Evolutionary conservation across 2,113 vertebrate genomes (phyloP).

Genomic region (Castor canadensis): DNA sequence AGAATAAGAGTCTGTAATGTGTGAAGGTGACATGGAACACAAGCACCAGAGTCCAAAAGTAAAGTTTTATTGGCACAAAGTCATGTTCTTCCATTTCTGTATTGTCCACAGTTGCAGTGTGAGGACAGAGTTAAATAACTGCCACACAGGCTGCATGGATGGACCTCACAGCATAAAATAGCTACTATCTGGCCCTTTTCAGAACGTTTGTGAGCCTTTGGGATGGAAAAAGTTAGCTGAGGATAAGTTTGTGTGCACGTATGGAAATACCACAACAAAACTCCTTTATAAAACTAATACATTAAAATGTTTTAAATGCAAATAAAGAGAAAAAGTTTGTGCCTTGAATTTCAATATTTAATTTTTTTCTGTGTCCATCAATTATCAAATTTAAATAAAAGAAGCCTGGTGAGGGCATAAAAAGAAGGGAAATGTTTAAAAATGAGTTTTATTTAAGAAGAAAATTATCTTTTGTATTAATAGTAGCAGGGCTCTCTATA

Average conservation of each 20-base stretch:
- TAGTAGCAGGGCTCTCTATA: background rate
- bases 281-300: too few species aligned
- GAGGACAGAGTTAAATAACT: background rate
- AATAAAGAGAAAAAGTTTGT: background rate
- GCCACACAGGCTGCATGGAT: rapidly evolving
- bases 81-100: background rate
- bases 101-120: rapidly evolving
- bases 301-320: too few species aligned
- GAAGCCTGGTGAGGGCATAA: background rate
- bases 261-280: too few species aligned
- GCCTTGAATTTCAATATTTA: background rate
- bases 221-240: background rate
- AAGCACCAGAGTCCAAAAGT: background rate
- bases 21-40: background rate
- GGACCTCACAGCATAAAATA: background rate
- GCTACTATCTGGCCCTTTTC: background rate
- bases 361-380: background rate
- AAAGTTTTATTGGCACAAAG: background rate
- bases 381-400: background rate
- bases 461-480: background rate
- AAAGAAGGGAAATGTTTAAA: background rate
- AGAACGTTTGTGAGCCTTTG: background rate
- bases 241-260: too few species aligned
- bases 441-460: background rate
- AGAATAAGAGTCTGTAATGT: background rate